Conservation (phyloP, 1,140 invertebrate genomes). For the Planococcus citri region DNA sequence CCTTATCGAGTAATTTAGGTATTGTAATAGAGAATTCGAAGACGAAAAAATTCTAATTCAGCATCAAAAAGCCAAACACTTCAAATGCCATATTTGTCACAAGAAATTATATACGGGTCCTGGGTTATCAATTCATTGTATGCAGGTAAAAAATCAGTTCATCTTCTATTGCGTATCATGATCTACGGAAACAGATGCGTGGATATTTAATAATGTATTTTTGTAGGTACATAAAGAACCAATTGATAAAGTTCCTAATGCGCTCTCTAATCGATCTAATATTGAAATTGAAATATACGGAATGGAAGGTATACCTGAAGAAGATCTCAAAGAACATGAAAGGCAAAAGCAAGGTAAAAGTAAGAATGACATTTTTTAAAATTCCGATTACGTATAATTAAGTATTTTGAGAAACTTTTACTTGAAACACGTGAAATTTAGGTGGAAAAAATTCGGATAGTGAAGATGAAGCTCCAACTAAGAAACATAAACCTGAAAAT, state of each 20-base stretch:
- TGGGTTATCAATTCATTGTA: constrained; percentile 97
- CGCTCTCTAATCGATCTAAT: constrained; percentile 91
- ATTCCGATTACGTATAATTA: neutral
- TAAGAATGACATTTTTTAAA: constrained; percentile 20
- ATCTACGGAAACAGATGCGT: too few species aligned
- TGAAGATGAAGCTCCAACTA: constrained; percentile 66
- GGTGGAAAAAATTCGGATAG: constrained; percentile 41
- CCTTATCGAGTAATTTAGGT: constrained; percentile 26
- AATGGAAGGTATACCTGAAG: constrained; percentile 98
- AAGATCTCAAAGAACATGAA: constrained; percentile 89
- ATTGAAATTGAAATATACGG: constrained; percentile 99
- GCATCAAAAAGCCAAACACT: constrained; percentile 99
- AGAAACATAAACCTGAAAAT: constrained; percentile 51
- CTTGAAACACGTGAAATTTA: constrained; percentile 27
- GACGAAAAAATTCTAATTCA: constrained; percentile 99
- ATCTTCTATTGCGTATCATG: neutral
- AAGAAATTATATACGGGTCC: constrained; percentile 98
- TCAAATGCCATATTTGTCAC: constrained; percentile 99
- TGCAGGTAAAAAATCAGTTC: constrained; percentile 63
- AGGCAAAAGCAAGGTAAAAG: constrained; percentile 51
- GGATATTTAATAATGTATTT: too few species aligned
- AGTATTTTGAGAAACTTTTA: too few species aligned
- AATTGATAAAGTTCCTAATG: constrained; percentile 99
- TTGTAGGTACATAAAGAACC: constrained; percentile 95
- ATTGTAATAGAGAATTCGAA: constrained; percentile 97